Conservation (phyloP, 2,113 vertebrate species). For the Eptatretus burgeri region DNA sequence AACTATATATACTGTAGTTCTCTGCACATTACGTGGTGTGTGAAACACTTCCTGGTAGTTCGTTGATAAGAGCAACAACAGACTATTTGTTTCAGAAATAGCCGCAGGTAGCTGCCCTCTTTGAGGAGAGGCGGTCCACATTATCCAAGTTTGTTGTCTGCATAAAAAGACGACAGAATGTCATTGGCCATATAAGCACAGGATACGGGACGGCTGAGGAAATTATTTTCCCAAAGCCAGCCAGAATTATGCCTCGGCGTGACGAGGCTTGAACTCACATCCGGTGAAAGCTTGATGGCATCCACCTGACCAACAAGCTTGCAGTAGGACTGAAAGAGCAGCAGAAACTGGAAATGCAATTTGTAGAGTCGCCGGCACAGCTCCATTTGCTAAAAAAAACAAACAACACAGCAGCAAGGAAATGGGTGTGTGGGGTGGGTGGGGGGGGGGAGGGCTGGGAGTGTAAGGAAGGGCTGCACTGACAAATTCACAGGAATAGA, state of each 20-base stretch:
- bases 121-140: too few relatives aligned
- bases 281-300: conserved; percentile 56
- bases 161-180: background rate
- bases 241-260: conserved; percentile 20
- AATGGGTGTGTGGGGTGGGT: background rate
- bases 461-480: background rate
- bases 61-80: too few relatives aligned
- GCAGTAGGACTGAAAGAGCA: conserved; percentile 91
- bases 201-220: background rate
- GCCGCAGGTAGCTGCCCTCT: too few relatives aligned
- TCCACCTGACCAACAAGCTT: conserved; percentile 81
- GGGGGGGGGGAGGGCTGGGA: background rate
- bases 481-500: background rate
- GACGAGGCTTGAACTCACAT: conserved; percentile 24
- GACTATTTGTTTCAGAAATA: too few relatives aligned
- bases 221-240: conserved; percentile 62
- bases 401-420: conserved; percentile 11
- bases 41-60: too few relatives aligned
- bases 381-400: conserved; percentile 48
- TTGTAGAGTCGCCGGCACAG: conserved; percentile 79
- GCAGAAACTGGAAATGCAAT: conserved; percentile 80
- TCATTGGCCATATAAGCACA: background rate
- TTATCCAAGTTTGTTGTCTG: background rate
- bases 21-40: too few relatives aligned
- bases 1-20: too few relatives aligned